Percentiles rank a stretch among this genome's conserved stretches.
These are phyloP conservation scores for Dicrurus megarhynchus DNA, from an alignment of 2,113 vertebrate species.

Conservation along the genomic window DNA sequence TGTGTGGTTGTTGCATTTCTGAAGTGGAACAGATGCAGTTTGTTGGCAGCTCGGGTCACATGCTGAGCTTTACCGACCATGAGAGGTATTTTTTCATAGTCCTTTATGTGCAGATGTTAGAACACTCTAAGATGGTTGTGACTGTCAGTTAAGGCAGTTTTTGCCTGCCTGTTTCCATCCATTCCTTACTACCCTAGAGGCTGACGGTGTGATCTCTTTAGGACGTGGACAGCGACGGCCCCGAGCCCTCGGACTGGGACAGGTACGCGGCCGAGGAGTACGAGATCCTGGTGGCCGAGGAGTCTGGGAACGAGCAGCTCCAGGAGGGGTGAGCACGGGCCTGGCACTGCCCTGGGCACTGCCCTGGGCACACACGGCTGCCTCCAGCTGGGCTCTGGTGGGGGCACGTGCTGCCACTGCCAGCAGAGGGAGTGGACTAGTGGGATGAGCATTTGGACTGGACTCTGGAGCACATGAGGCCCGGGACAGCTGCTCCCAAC, in stretches of 20 bases:
- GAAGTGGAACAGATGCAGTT: background rate
- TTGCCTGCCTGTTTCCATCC: background rate
- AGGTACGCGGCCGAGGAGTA: constrained; percentile 96
- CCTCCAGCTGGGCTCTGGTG: background rate
- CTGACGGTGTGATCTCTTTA: constrained; percentile 56
- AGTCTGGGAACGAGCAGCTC: constrained; percentile 91
- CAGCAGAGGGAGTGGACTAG: background rate
- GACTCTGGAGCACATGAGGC: background rate
- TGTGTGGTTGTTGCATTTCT: background rate
- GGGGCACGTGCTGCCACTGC: background rate
- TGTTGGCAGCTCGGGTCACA: background rate
- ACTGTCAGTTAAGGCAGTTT: background rate
- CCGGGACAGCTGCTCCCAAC: background rate
- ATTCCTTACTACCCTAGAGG: background rate
- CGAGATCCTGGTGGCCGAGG: constrained; percentile 95
- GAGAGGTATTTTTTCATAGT: background rate
- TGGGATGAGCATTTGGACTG: accelerated
- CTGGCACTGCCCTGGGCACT: background rate
- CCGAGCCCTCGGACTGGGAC: constrained; percentile 98
- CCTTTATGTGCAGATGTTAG: background rate
- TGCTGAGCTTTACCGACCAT: background rate
- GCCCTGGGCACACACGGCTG: background rate
- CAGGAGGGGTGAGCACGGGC: constrained; percentile 85
- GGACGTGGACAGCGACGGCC: constrained; percentile 90
- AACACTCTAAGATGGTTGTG: background rate